Evolutionary conservation across 1,140 invertebrate genomes (phyloP).

Genomic region (Polyergus mexicanus): DNA sequence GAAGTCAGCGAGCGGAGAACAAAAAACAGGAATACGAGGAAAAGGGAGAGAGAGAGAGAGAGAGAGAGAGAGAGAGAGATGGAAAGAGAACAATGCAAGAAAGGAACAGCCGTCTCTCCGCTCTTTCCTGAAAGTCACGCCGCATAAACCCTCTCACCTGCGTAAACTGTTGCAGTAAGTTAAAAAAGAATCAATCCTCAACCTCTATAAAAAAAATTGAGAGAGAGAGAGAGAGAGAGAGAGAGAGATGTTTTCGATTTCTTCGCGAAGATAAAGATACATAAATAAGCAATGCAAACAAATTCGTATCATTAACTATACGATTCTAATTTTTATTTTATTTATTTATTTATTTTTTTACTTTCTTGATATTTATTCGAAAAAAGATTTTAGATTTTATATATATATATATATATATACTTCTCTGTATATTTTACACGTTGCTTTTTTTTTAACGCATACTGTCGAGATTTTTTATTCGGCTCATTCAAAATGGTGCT

Average conservation of each 20-base stretch:
- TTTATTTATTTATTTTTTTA: too few species aligned
- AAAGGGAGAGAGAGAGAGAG: conserved; percentile 6
- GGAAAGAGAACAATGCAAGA: conserved; percentile 33
- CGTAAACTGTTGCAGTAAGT: conserved; percentile 46
- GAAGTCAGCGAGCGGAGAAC: conserved; percentile 34
- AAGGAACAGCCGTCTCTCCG: conserved; percentile 23
- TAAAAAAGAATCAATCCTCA: conserved; percentile 31
- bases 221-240: too few species aligned
- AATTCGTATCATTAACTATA: background rate
- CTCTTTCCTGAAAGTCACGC: conserved; percentile 51
- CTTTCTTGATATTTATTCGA: background rate
- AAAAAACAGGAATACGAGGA: conserved; percentile 55
- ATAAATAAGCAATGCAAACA: background rate
- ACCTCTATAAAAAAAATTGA: conserved; percentile 24
- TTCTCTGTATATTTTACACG: background rate
- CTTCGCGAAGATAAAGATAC: background rate
- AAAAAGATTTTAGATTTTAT: background rate
- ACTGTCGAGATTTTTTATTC: background rate
- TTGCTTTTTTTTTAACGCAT: background rate
- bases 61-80: conserved; percentile 18
- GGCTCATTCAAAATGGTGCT: background rate
- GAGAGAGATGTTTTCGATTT: conserved; percentile 1
- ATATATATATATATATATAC: too few species aligned
- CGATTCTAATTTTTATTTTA: too few species aligned
- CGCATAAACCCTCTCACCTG: conserved; percentile 46